Percentiles rank a stretch among this genome's conserved stretches.
Evolutionary conservation across 2,888 invertebrate genomes (phyloP).

Genomic region (Apodemia zela): DNA sequence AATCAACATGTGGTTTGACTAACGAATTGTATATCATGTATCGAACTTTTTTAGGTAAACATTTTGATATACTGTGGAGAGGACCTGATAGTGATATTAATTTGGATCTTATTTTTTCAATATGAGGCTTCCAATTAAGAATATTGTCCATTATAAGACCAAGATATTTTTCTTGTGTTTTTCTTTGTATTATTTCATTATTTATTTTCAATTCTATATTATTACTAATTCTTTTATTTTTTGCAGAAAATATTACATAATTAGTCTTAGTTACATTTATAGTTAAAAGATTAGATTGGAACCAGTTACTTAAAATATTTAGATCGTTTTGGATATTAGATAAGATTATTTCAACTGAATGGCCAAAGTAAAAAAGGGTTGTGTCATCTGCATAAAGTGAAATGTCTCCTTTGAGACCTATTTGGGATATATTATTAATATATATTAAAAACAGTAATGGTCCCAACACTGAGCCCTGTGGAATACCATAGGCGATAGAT

Average conservation of each 20-base stretch:
- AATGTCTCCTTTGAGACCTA: constrained; percentile 15
- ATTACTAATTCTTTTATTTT: constrained; percentile 16
- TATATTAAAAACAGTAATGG: constrained; percentile 18
- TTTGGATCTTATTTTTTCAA: too few species aligned
- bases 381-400: constrained; percentile 19
- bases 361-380: constrained; percentile 17
- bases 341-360: constrained; percentile 2
- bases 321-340: constrained; percentile 11
- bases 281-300: constrained; percentile 1
- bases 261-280: constrained; percentile 16
- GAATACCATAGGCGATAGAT: constrained; percentile 14
- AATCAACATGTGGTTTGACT: too few species aligned
- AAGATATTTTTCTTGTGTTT: constrained; percentile 17
- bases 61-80: too few species aligned
- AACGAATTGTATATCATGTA: too few species aligned
- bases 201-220: constrained; percentile 10
- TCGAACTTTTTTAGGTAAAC: too few species aligned
- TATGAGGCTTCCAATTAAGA: too few species aligned
- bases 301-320: constrained; percentile 9
- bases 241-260: constrained; percentile 1
- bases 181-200: constrained; percentile 9
- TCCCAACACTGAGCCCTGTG: constrained; percentile 18
- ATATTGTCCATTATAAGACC: constrained; percentile 13
- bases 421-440: constrained; percentile 12
- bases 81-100: too few species aligned